phyloP scores from a whole-genome alignment of 2,888 invertebrate genomes.

The Meliscaeva auricollis region DNA sequence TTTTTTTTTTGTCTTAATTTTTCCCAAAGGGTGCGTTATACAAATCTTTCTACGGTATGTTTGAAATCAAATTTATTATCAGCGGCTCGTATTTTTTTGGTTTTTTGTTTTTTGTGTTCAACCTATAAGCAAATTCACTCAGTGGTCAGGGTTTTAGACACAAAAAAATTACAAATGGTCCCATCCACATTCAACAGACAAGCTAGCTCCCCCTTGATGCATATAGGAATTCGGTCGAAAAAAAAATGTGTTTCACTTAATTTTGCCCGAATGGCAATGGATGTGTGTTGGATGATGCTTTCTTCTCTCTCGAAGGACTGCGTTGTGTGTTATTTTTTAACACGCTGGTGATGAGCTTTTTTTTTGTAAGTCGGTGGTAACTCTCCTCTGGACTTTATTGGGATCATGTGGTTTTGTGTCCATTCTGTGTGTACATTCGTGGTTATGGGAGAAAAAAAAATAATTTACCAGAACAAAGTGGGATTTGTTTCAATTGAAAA shows the following conservation, averaged over 20 bases:
- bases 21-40: conserved; percentile 36
- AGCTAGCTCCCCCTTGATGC: conserved; percentile 3
- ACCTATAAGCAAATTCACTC: conserved; percentile 1
- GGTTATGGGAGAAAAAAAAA: background rate
- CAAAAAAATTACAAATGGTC: conserved; percentile 11
- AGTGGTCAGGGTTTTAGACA: conserved; percentile 17
- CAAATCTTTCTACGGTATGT: conserved; percentile 56
- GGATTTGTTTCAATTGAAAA: conserved; percentile 53
- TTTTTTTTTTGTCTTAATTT: background rate
- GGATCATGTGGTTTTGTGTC: conserved; percentile 63
- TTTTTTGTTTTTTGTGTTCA: background rate
- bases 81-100: conserved; percentile 24
- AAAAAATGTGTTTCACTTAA: conserved; percentile 66
- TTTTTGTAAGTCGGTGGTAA: conserved; percentile 1
- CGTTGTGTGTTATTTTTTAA: conserved; percentile 48
- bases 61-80: conserved; percentile 66
- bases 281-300: conserved; percentile 19
- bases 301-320: conserved; percentile 21
- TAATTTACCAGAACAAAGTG: conserved; percentile 37
- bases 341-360: conserved; percentile 30
- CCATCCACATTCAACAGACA: conserved; percentile 3
- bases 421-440: conserved; percentile 24
- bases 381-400: conserved; percentile 30
- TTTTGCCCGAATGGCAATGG: conserved; percentile 47
- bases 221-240: conserved; percentile 1